Evolutionary conservation across 2,113 vertebrate genomes (phyloP).

Genomic region (Alaudala cheleensis): DNA sequence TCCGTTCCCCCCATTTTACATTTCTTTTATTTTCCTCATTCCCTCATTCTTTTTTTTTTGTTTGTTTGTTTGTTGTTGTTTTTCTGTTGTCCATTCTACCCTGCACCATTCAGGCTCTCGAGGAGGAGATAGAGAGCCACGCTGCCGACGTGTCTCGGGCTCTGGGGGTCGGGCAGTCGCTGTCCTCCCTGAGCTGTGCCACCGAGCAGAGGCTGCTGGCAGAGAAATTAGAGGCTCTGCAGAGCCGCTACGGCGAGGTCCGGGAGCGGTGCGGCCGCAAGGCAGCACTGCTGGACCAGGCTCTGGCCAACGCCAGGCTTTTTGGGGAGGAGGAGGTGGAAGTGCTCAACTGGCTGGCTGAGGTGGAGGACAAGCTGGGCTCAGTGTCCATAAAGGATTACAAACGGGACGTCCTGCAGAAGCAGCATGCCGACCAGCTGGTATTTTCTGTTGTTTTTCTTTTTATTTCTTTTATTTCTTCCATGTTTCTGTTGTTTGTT

Average conservation of each 20-base stretch:
- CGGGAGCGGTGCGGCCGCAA: slow-evolving; percentile 82
- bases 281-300: slow-evolving; percentile 89
- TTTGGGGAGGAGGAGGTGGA: slow-evolving; percentile 99
- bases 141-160: slow-evolving; percentile 80
- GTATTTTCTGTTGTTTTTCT: slow-evolving; percentile 73
- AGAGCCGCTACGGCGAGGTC: slow-evolving; percentile 83
- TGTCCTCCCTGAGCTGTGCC: slow-evolving; percentile 85
- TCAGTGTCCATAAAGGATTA: slow-evolving; percentile 90
- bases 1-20: background rate
- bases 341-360: slow-evolving; percentile 99
- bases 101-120: slow-evolving; percentile 83
- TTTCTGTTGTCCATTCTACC: slow-evolving; percentile 80
- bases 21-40: background rate
- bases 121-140: slow-evolving; percentile 86
- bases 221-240: slow-evolving; percentile 84
- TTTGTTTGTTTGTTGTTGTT: background rate
- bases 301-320: slow-evolving; percentile 91
- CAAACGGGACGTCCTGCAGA: slow-evolving; percentile 87
- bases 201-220: slow-evolving; percentile 83
- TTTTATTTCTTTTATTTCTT: background rate
- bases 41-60: background rate
- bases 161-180: slow-evolving; percentile 82
- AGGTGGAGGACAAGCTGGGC: slow-evolving; percentile 92
- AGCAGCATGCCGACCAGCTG: slow-evolving; percentile 92
- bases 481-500: slow-evolving; percentile 41